Evolutionary conservation across 2,888 invertebrate species (phyloP), one percentile per base, ranked within the genome.

Genomic region (Stenodera caucasica): DNA sequence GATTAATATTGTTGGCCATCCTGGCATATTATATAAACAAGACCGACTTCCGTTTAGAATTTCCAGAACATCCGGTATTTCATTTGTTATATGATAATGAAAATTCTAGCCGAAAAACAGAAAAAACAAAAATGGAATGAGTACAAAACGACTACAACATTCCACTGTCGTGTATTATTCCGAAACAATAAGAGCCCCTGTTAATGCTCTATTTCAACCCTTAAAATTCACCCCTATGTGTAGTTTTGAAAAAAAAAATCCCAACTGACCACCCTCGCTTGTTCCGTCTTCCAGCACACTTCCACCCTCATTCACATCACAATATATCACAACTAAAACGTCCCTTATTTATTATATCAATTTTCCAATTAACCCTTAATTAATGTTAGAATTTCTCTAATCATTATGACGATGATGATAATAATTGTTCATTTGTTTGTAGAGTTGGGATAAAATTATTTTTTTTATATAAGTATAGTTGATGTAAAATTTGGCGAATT

Each of bases 211-310:
- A 45, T 51, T 51, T 29, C 18, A 30, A 18, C 29, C 32, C 32
- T 51, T 32, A 26, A 26, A 51, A 30, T 21, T 37, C 37, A 37
- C 37, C 37, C 37, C 37, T 78, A 77, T 74, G 75, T 67, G n/a
- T n/a, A n/a, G n/a, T n/a, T n/a, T n/a, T n/a, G n/a, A n/a, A n/a
- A n/a, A n/a, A n/a, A n/a, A 73, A 72, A 73, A 72, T 72, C 76
- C 77, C 73, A 69, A 66, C 71, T 74, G 75, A 75, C 75, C 75
- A 40, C 57, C 50, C 53, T 23, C 55, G 12, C 45, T 45, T 45
- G 12, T 7, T 21, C 18, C 12, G 15, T 15, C 15, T 40, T 57
- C 12, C 29, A 15, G 29, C 33, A 54, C 40, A 57, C 58, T 55
- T 32, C 14, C 50, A 15, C 18, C 2, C 30, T 55, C 49, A n/a